Base-by-base conservation (phyloP, 2,888 invertebrate genomes). In the Megalurothrips usitatus region DNA sequence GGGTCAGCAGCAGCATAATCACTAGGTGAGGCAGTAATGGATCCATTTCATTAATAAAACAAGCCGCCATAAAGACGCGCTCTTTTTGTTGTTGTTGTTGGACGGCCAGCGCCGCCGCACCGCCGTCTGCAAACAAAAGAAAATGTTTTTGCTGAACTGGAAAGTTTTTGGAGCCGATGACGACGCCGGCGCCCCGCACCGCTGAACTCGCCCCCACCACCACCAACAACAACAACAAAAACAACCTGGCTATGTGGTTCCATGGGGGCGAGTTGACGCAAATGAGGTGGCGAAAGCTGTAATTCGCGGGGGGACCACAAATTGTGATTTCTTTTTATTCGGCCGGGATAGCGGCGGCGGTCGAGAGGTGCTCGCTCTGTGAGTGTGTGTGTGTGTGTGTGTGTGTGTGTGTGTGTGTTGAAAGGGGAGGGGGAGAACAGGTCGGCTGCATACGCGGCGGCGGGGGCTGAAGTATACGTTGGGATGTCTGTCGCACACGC, bases 21-120 rank as follows among this genome's bases (percentile, higher is more conserved):
- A 75, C 68, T 75, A 75, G 23, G 68, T 75, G 68, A 75, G 68
- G 52, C 68, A 6, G 68, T 75, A 75, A 75, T 75, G 68, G 68
- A 75, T 75, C 68, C 68, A 75, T 75, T 75, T 75, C 68, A 75
- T 75, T 75, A 75, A 75, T 75, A 75, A 75, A 75, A 75, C 68
- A 75, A 23, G 68, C 68, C 11, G 68, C 68, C 68, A 75, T 75
- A 75, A 75, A 75, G 68, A 75, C 68, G 68, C 26, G 68, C 23
- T 26, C 68, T 75, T 75, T 75, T 75, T 75, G 26, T 26, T 75
- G n/a, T 75, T 75, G 58, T 4, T 58, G 58, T 12, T 52, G 58
- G 58, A 6, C 14, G 58, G 52, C 52, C 52, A 58, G 58, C 10
- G 34, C 34, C 34, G 34, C 3, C 34, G 34, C 34, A 6, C 3